Evolutionary conservation across 2,797 vertebrate species (phyloP), one percentile per base, ranked within the genome.

Genomic region (Enteromius anoplus): DNA sequence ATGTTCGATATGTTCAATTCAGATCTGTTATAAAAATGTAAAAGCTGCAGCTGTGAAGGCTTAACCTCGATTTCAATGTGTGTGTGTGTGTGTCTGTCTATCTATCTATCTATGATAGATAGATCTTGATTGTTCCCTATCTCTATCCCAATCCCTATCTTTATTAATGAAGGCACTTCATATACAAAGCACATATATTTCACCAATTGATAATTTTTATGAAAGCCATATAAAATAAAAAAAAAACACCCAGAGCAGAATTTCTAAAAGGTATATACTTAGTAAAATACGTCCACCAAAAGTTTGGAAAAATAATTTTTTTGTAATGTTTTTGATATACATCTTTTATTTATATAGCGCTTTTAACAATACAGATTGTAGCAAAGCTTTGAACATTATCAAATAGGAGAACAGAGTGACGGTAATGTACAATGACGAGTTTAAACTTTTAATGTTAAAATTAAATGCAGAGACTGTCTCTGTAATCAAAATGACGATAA

Each of bases 191-290:
- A 60, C 23, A 37, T 88, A 94, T 93, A 94, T 93, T 92, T 93
- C 90, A 96, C 96, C 96, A 92, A 60, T 11, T 26, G 58, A 60
- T 60, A 5, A 60, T 53, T 53, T 53, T 19, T 53, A 53, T 53
- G 19, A 53, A 21, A 21, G 51, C 2, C 19, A 21, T 60, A 60
- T 60, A 11, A 60, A 26, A 26, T 14, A 11, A 55, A 58, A 58
- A 58, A 26, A 26, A 60, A 2, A 11, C 10, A 11, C 4, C 10
- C 55, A 23, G 10, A 58, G 55, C 55, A 58, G n/a, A 10, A 23
- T 58, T 58, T 58, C 3, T n/a, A 14, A 62, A 62, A 62, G 1
- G 23, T 15, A 60, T 32, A 26, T 53, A 60, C n/a, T 58, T 64
- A 47, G 45, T 14, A 29, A 64, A 32, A 64, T 32, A 32, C 23